Percentiles rank a stretch among this genome's conserved stretches.
These are phyloP conservation scores for Fukomys damarensis DNA, from an alignment of 2,113 vertebrate species.

Conservation along the genomic window DNA sequence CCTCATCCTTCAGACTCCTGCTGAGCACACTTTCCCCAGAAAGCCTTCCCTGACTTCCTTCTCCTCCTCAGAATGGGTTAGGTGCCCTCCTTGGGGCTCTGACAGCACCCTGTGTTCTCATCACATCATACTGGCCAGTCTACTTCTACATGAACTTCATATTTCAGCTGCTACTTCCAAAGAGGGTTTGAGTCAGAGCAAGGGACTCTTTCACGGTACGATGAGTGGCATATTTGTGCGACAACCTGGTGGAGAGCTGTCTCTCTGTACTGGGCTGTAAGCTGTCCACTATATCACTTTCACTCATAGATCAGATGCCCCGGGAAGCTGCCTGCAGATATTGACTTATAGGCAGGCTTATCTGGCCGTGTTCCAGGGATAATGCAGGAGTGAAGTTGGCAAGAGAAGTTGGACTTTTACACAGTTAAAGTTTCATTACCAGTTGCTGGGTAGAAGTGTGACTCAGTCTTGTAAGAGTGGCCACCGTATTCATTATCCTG, in stretches of 20 bases:
- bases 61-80: neutral
- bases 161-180: neutral
- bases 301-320: neutral
- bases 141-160: neutral
- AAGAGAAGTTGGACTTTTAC: neutral
- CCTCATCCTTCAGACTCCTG: neutral
- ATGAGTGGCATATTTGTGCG: neutral
- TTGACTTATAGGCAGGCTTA: neutral
- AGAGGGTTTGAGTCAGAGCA: neutral
- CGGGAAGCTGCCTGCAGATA: neutral
- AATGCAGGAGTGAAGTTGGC: neutral
- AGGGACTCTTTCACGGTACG: neutral
- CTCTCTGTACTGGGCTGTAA: neutral
- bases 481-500: too few relatives aligned
- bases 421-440: neutral
- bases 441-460: neutral
- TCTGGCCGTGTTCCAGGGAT: neutral
- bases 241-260: neutral
- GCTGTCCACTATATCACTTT: neutral
- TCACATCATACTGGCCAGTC: neutral
- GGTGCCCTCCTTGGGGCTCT: neutral
- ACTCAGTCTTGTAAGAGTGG: neutral
- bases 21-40: neutral
- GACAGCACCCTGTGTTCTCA: neutral
- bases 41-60: neutral